phyloP scores from a whole-genome alignment of 2,888 invertebrate species.

The Tryphoninae sp. region DNA sequence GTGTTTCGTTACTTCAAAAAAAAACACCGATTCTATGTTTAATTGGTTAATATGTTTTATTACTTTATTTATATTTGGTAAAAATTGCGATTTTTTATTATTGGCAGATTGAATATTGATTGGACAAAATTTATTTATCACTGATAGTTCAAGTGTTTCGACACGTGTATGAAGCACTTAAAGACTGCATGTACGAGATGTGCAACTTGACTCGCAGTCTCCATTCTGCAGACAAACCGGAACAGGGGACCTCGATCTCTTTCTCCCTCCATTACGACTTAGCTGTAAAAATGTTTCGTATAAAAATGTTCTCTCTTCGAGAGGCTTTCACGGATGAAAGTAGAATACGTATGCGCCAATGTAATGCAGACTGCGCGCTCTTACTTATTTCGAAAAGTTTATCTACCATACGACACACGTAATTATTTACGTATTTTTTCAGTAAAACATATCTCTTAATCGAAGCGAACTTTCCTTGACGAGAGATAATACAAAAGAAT shows the following conservation, averaged over 20 bases:
- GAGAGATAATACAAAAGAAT: too few relatives aligned
- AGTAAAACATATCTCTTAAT: too few relatives aligned
- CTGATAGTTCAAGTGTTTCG: not conserved
- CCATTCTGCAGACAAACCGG: not conserved
- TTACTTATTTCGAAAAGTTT: not conserved
- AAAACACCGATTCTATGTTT: not conserved
- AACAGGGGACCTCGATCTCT: conserved; percentile 10
- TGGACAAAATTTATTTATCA: not conserved
- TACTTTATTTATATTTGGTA: not conserved
- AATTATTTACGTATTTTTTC: too few relatives aligned
- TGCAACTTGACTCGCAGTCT: not conserved
- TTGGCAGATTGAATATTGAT: too few relatives aligned
- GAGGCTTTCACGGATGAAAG: conserved; percentile 54
- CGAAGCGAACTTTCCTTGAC: too few relatives aligned
- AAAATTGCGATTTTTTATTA: too few relatives aligned
- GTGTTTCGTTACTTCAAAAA: not conserved
- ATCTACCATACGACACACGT: not conserved
- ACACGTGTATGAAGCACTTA: conserved; percentile 7
- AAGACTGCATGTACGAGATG: conserved; percentile 23
- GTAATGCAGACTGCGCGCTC: not conserved
- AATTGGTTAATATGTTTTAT: not conserved
- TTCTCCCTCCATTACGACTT: conserved; percentile 30
- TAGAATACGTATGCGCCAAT: not conserved
- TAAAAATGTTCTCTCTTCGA: conserved; percentile 49
- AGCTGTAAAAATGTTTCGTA: conserved; percentile 15